phyloP scores from a whole-genome alignment of 2,888 invertebrate genomes.

The Conops quadrifasciatus region DNA sequence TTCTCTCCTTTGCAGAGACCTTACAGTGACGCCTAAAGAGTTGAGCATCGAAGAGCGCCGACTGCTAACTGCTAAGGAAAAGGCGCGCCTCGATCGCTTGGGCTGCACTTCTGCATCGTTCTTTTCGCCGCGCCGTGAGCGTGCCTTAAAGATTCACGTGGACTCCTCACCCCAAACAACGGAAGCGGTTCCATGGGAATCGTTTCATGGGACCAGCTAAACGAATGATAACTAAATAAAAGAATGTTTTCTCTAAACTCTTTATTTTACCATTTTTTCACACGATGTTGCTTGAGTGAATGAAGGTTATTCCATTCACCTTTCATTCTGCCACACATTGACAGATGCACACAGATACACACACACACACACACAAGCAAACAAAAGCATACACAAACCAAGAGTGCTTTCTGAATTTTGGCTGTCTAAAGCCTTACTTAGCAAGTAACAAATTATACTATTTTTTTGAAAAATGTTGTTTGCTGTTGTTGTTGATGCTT shows the following conservation, averaged over 20 bases:
- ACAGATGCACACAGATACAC: constrained; percentile 1
- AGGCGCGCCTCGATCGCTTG: constrained; percentile 66
- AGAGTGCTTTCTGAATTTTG: too few relatives aligned
- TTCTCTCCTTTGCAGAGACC: constrained; percentile 68
- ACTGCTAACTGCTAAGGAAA: constrained; percentile 71
- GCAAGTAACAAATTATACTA: too few relatives aligned
- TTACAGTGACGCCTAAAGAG: constrained; percentile 69
- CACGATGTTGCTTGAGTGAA: too few relatives aligned
- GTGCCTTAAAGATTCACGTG: constrained; percentile 77
- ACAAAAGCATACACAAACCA: too few relatives aligned
- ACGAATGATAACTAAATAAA: neutral
- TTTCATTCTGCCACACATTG: neutral
- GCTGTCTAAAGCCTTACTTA: too few relatives aligned
- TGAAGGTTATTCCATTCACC: too few relatives aligned
- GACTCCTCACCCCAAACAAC: constrained; percentile 63
- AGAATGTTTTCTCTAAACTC: neutral
- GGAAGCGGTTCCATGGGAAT: too few relatives aligned
- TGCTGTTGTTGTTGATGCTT: too few relatives aligned
- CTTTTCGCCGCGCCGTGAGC: constrained; percentile 74
- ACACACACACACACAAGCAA: constrained; percentile 23
- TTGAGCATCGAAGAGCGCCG: constrained; percentile 71
- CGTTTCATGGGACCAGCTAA: too few relatives aligned
- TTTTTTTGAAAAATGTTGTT: too few relatives aligned
- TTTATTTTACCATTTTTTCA: neutral
- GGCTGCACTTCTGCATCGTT: constrained; percentile 62